Conservation (phyloP, 1,140 invertebrate genomes). For the Bilobella aurantiaca region DNA sequence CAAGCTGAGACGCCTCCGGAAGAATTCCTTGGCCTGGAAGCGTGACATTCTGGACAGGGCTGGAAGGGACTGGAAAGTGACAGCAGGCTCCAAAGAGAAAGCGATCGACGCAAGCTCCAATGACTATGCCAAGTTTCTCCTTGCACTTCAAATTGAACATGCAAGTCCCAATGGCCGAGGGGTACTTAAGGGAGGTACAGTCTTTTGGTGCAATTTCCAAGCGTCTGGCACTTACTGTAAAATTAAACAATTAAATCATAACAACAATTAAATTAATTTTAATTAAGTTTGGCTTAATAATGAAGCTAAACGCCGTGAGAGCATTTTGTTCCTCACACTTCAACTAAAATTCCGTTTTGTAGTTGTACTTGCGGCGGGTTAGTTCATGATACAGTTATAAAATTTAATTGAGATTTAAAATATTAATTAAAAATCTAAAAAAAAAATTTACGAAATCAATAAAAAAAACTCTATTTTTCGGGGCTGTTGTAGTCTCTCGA, state of each 20-base stretch:
- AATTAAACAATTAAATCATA: constrained; percentile 1
- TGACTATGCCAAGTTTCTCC: constrained; percentile 64
- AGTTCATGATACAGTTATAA: too few relatives aligned
- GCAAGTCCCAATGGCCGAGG: constrained; percentile 43
- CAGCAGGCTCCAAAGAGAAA: constrained; percentile 86
- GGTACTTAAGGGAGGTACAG: not conserved
- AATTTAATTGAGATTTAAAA: too few relatives aligned
- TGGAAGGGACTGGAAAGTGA: constrained; percentile 18
- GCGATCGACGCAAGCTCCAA: constrained; percentile 80
- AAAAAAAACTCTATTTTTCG: too few relatives aligned
- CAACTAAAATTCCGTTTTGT: too few relatives aligned
- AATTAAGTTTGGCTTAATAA: not conserved
- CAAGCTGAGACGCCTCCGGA: not conserved
- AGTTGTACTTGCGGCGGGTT: too few relatives aligned
- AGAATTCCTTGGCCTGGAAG: not conserved
- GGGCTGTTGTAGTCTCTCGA: too few relatives aligned
- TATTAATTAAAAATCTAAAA: too few relatives aligned
- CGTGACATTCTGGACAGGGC: not conserved
- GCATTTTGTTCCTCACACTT: too few relatives aligned
- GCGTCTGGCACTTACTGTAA: constrained; percentile 1
- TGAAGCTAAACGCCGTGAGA: not conserved
- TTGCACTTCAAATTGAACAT: constrained; percentile 89
- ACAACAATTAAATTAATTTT: not conserved
- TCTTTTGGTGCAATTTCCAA: not conserved
- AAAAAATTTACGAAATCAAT: too few relatives aligned